Base-by-base conservation (phyloP, 2,797 vertebrate species). In the Enteromius trimaculatus region DNA sequence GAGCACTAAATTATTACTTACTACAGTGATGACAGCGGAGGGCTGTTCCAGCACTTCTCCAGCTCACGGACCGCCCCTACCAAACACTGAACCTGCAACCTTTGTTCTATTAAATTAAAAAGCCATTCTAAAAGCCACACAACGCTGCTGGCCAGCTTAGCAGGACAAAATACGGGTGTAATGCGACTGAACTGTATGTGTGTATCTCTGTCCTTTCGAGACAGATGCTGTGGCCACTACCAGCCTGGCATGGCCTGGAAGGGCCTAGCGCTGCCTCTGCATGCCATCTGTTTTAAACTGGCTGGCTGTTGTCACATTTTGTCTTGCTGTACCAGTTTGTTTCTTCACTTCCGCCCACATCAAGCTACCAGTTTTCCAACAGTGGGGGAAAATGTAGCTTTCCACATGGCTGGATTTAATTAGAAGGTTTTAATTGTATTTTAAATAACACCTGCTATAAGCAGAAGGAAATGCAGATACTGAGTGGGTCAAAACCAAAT, bases 271-370 rank as follows among this genome's bases (percentile, higher is more conserved):
- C 90, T 87, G 80, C 90, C 91, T 92, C 88, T 85, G 90, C 88
- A 89, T 75, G 90, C 94, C 94, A 94, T 94, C 93, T 94, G 94
- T 89, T 94, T 88, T 53, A 88, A 90, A 79, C 19, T 89, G 80
- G 86, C 90, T 86, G 89, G 88, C 79, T 75, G 85, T 74, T 79
- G 80, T 70, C 55, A 58, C 76, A 53, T 77, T 87, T 86, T 76
- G 84, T 88, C 84, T 85, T 81, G 89, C 88, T 72, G 83, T 77
- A 87, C 87, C 79, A 71, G 82, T 76, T 82, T 83, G 49, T 80
- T 76, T 79, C 69, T 42, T 64, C 42, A 69, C 58, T 39, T 39
- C 75, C 64, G 19, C 37, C 69, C 44, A 70, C 29, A 84, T 82
- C 66, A 75, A 86, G 82, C 34, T 31, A 53, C 21, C 71, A n/a